Percentiles rank a stretch among this genome's conserved stretches.
Conservation (phyloP, 2,888 invertebrate species). For the Machimus atricapillus region DNA sequence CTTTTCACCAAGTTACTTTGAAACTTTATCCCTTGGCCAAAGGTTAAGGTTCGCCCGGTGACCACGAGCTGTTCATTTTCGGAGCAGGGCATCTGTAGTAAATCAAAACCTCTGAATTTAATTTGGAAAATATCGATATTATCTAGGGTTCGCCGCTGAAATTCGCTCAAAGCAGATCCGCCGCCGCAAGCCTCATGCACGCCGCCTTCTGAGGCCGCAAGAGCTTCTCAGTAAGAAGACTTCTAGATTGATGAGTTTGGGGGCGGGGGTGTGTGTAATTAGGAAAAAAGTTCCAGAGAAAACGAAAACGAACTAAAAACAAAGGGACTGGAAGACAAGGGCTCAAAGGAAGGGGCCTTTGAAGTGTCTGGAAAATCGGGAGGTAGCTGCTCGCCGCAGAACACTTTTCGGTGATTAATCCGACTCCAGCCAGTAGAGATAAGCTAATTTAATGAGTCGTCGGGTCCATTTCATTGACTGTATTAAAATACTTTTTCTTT, state of each 20-base stretch:
- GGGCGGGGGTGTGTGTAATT: background rate
- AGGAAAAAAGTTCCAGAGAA: background rate
- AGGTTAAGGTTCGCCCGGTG: background rate
- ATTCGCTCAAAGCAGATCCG: background rate
- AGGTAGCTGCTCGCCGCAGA: background rate
- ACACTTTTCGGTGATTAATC: background rate
- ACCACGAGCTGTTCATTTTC: background rate
- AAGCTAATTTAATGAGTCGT: background rate
- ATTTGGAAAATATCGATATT: slow-evolving; percentile 9
- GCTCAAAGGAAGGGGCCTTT: background rate
- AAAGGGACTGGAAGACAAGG: background rate
- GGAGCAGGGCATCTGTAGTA: background rate
- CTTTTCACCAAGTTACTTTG: background rate
- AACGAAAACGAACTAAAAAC: background rate
- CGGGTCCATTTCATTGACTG: background rate
- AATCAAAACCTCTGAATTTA: slow-evolving; percentile 16
- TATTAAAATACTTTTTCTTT: background rate
- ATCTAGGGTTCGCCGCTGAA: background rate
- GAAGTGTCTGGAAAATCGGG: background rate
- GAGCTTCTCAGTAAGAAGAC: background rate
- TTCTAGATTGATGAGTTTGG: background rate
- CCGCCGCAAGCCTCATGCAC: background rate
- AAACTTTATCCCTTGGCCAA: background rate
- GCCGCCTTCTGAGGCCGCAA: background rate
- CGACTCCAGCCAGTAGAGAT: background rate